A percentile compares a stretch with the other conserved stretches of the same genome.
Evolutionary conservation across 2,797 vertebrate species (phyloP).

Genomic region (Rhinogobio ventralis): DNA sequence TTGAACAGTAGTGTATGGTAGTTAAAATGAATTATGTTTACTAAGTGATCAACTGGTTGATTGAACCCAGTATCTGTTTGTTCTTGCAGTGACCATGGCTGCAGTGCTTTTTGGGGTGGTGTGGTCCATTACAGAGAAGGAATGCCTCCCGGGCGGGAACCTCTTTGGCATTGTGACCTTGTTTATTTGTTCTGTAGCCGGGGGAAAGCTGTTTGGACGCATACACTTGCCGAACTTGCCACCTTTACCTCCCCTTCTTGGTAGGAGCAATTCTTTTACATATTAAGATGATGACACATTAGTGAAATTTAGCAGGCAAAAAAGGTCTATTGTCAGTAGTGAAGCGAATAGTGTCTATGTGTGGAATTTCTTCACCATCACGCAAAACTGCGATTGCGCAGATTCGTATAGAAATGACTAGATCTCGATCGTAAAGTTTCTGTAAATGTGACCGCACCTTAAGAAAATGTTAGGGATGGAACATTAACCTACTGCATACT

Average conservation of each 20-base stretch:
- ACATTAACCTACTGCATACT: background rate
- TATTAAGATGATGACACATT: background rate
- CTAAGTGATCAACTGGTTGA: background rate
- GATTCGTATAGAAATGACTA: background rate
- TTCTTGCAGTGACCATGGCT: constrained; percentile 79
- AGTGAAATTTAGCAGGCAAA: background rate
- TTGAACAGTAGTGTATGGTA: background rate
- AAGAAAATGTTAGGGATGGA: background rate
- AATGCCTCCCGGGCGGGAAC: constrained; percentile 93
- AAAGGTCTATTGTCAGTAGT: background rate
- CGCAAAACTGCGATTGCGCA: background rate
- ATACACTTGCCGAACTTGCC: constrained; percentile 86
- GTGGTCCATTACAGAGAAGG: constrained; percentile 89
- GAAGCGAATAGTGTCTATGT: background rate
- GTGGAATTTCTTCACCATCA: background rate
- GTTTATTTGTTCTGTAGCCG: constrained; percentile 85
- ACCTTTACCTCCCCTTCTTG: constrained; percentile 91
- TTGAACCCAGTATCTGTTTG: background rate
- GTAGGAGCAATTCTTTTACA: constrained; percentile 74
- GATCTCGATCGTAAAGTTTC: background rate
- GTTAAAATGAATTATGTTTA: background rate
- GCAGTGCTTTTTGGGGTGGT: constrained; percentile 88
- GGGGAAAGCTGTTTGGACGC: constrained; percentile 87
- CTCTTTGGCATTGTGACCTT: constrained; percentile 90
- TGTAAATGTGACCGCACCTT: background rate